Percentiles rank a stretch among this genome's conserved stretches.
These are phyloP conservation scores for Mellilla xanthometata DNA, from an alignment of 2,888 invertebrate species.

Conservation along the genomic window DNA sequence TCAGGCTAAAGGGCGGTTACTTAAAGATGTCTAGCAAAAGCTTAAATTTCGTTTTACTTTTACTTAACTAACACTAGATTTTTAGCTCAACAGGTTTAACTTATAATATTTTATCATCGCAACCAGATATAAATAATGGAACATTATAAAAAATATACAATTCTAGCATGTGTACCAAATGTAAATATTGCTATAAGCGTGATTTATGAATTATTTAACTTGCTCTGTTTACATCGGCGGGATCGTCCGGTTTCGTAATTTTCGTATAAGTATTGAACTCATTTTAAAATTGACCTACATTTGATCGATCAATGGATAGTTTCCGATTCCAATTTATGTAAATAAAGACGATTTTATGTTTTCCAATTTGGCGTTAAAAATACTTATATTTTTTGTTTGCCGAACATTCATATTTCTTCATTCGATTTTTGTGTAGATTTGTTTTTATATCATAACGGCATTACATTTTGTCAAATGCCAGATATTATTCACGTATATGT, in stretches of 20 bases:
- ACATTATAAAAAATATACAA: constrained; percentile 41
- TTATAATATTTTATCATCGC: too few species aligned
- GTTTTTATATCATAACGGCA: too few species aligned
- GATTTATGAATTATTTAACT: constrained; percentile 66
- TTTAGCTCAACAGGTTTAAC: too few species aligned
- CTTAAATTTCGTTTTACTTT: too few species aligned
- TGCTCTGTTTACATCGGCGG: constrained; percentile 48
- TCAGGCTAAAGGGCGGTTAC: too few species aligned
- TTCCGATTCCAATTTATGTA: constrained; percentile 16
- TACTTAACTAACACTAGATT: too few species aligned
- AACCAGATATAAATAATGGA: too few species aligned
- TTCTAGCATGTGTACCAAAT: constrained; percentile 53
- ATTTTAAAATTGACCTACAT: constrained; percentile 16
- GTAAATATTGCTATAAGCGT: constrained; percentile 63
- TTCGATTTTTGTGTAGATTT: too few species aligned
- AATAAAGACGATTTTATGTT: constrained; percentile 13
- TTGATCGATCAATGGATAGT: constrained; percentile 10
- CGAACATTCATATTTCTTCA: too few species aligned
- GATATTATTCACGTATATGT: too few species aligned
- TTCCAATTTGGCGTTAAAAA: constrained; percentile 10
- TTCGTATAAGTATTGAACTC: constrained; percentile 20
- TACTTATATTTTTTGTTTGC: constrained; percentile 7
- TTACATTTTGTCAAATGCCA: too few species aligned
- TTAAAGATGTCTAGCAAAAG: too few species aligned
- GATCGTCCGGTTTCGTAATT: constrained; percentile 43